phyloP scores from a whole-genome alignment of 2,113 vertebrate genomes.

The Apteryx mantelli region DNA sequence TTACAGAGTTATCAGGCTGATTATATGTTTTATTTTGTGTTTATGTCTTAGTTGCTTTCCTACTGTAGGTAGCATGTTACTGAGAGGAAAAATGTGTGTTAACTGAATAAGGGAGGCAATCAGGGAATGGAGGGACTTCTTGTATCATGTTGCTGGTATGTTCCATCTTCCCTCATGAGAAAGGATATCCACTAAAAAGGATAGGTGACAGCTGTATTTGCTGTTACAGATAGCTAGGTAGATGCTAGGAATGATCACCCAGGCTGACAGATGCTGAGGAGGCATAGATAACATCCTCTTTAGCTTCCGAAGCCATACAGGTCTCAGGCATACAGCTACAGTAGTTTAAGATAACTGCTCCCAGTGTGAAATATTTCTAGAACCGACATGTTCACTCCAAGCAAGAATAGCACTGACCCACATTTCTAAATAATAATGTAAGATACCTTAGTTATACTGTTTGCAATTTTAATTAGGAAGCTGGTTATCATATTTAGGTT shows the following conservation, averaged over 20 bases:
- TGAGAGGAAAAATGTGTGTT: background rate
- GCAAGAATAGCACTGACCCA: background rate
- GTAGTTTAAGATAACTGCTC: background rate
- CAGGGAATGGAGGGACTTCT: background rate
- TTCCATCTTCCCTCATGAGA: background rate
- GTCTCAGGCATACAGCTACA: background rate
- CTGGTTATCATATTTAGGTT: background rate
- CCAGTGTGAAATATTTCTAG: background rate
- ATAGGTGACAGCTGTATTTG: background rate
- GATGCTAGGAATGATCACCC: background rate
- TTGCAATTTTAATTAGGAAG: background rate
- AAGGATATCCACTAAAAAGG: background rate
- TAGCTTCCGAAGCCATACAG: rapidly evolving
- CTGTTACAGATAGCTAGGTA: background rate
- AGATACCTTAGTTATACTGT: background rate
- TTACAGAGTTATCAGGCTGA: background rate
- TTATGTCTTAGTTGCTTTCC: background rate
- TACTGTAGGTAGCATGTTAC: background rate
- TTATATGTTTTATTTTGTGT: background rate
- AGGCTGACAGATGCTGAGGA: background rate
- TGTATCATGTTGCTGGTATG: rapidly evolving
- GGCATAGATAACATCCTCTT: background rate
- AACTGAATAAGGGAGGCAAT: background rate
- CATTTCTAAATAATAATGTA: background rate
- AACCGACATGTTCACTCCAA: background rate